Base-by-base conservation (phyloP, 2,797 vertebrate genomes). In the Decapterus maruadsi region DNA sequence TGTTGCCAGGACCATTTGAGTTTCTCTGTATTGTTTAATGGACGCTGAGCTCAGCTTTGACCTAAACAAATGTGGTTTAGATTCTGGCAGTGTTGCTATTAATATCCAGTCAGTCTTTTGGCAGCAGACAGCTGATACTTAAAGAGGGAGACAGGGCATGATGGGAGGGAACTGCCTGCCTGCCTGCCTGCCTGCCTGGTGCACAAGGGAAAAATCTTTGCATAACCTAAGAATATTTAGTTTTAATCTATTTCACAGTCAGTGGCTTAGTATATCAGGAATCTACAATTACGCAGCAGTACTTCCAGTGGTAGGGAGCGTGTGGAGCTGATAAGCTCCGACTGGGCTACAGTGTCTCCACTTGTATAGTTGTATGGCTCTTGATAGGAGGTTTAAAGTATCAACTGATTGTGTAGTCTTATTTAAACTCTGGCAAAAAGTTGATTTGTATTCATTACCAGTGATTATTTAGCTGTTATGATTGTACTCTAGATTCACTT, bases 61-160 rank as follows among this genome's bases (percentile, higher is more conserved):
- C 90, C 91, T 84, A 92, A 93, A 93, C 92, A 93, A 93, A 93
- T 92, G 91, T 85, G 89, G 90, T 92, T 90, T 92, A 84, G 84
- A 93, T 90, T 85, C 82, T 84, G 80, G 57, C 80, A 88, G 92
- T 88, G 89, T 87, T 88, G 86, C 92, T 94, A 94, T 92, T 92
- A 94, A 94, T 94, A 94, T 86, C 90, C 87, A 88, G 89, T 75
- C 83, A 80, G 89, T 60, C 85, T 83, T 90, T 87, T 94, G 93
- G 91, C 91, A 91, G 83, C 71, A 81, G 89, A 91, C 87, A 91
- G 89, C 90, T 93, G 89, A 91, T 90, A 91, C 86, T 92, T 93
- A 90, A 79, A 90, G 86, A 89, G 87, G 74, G 87, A 91, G 89
- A 89, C 74, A 59, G 84, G 87, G 83, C 81, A 87, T 84, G 84